Conservation (phyloP, 2,888 invertebrate species). For the Busseola fusca region DNA sequence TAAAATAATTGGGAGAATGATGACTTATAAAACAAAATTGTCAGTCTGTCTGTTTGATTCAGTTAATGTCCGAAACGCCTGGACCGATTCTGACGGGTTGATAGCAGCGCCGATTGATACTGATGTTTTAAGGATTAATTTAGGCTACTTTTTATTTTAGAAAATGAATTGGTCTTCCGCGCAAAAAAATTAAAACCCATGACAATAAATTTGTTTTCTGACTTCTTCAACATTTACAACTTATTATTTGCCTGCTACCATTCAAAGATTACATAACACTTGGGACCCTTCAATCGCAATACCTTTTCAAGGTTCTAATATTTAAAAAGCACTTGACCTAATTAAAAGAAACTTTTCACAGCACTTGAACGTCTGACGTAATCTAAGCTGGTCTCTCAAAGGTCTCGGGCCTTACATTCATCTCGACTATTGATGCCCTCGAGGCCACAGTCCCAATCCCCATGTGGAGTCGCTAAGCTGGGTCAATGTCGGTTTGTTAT, state of each 20-base stretch:
- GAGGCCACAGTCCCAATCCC: slow-evolving; percentile 34
- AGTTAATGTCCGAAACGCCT: too few species aligned
- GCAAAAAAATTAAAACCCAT: too few species aligned
- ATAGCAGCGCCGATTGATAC: too few species aligned
- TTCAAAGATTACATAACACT: slow-evolving; percentile 3
- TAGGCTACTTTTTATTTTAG: not conserved
- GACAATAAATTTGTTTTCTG: too few species aligned
- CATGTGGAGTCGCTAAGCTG: slow-evolving; percentile 7
- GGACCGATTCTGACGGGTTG: too few species aligned
- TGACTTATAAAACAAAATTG: too few species aligned
- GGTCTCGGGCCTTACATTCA: not conserved
- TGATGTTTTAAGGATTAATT: too few species aligned
- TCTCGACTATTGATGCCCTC: not conserved
- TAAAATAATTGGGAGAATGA: too few species aligned
- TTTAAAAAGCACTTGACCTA: slow-evolving; percentile 3
- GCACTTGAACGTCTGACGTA: not conserved
- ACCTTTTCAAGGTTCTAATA: not conserved
- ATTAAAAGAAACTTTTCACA: slow-evolving; percentile 3
- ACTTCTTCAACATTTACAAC: too few species aligned
- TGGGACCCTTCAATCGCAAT: not conserved
- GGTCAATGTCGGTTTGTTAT: slow-evolving; percentile 35
- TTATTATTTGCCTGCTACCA: not conserved
- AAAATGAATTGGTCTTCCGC: not conserved
- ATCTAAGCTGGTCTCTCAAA: slow-evolving; percentile 9
- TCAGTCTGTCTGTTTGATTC: too few species aligned